phyloP scores from a whole-genome alignment of 2,113 vertebrate species.

The Tiliqua scincoides region DNA sequence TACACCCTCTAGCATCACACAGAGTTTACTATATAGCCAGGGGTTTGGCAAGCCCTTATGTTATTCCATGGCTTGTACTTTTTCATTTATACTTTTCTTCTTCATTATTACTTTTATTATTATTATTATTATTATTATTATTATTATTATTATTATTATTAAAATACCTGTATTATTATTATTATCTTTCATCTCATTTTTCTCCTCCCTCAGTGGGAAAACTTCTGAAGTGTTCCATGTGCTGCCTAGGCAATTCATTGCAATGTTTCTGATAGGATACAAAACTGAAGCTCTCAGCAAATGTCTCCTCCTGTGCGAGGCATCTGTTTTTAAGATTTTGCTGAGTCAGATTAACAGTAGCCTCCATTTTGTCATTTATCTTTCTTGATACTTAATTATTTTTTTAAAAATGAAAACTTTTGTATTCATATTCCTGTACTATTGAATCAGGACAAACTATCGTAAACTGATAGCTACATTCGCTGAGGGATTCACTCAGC shows the following conservation, averaged over 20 bases:
- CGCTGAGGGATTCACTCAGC: slow-evolving; percentile 12
- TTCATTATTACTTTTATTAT: too few species aligned
- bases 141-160: too few species aligned
- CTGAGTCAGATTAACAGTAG: slow-evolving; percentile 6
- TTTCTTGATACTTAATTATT: background rate
- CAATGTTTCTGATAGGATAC: background rate
- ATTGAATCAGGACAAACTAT: background rate
- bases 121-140: too few species aligned
- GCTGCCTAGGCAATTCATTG: slow-evolving; percentile 15
- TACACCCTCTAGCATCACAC: background rate
- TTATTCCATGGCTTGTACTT: slow-evolving; percentile 8
- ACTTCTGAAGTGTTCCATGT: background rate
- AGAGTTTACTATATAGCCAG: background rate
- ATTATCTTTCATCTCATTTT: background rate
- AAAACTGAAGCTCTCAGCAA: slow-evolving; percentile 23
- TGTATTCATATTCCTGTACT: background rate
- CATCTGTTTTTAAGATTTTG: slow-evolving; percentile 23
- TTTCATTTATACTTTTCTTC: background rate
- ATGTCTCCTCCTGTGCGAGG: background rate
- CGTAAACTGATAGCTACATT: background rate
- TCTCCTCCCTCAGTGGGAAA: slow-evolving; percentile 7
- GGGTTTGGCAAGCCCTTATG: background rate
- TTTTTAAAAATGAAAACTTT: background rate
- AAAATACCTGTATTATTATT: too few species aligned
- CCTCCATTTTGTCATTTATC: slow-evolving; percentile 22